Conservation (phyloP, 2,113 vertebrate genomes). For the Mesoclemmys tuberculata region DNA sequence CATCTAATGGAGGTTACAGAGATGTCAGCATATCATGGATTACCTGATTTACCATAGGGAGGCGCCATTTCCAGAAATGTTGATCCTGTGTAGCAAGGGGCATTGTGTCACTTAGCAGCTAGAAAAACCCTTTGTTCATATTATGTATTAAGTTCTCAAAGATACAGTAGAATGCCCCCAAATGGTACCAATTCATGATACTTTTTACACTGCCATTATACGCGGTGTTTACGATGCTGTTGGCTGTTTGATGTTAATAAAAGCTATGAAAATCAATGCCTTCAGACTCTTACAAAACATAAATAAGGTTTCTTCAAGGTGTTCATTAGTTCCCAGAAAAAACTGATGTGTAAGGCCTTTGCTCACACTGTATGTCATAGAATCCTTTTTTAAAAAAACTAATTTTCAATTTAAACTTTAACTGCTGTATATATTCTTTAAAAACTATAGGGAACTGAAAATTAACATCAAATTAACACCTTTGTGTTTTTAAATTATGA, state of each 20-base stretch:
- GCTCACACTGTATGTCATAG: not conserved
- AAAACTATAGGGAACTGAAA: not conserved
- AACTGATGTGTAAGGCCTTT: slow-evolving; percentile 41
- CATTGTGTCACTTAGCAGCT: slow-evolving; percentile 22
- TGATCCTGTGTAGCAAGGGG: not conserved
- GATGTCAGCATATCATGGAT: not conserved
- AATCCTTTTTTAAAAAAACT: slow-evolving; percentile 11
- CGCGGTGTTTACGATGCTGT: not conserved
- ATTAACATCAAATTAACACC: not conserved
- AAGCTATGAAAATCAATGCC: not conserved
- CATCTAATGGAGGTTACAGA: not conserved
- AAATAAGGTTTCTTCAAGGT: slow-evolving; percentile 32
- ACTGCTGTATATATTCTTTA: not conserved
- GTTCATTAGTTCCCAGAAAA: slow-evolving; percentile 18
- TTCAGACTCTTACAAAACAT: slow-evolving; percentile 15
- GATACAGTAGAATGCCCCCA: not conserved
- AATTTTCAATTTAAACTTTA: not conserved
- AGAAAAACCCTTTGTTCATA: not conserved
- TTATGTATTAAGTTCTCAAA: not conserved
- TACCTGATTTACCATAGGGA: not conserved
- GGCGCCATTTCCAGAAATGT: slow-evolving; percentile 9
- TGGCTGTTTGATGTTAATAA: slow-evolving; percentile 35
- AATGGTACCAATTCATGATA: not conserved
- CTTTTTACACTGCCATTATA: not conserved
- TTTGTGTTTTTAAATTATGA: not conserved